Evolutionary conservation across 1,140 invertebrate genomes (phyloP).

Genomic region (Meloidogyne hapla): DNA sequence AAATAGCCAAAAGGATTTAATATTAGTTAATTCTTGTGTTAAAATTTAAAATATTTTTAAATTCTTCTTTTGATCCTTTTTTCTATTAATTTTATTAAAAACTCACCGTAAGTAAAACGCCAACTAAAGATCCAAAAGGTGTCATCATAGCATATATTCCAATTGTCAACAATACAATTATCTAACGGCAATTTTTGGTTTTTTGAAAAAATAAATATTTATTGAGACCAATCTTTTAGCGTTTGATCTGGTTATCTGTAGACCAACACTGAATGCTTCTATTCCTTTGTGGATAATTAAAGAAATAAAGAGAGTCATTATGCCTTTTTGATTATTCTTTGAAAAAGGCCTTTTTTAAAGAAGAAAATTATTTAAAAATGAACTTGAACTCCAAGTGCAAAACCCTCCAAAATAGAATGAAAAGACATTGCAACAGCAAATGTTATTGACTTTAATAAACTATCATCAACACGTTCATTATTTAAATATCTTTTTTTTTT

Average conservation of each 20-base stretch:
- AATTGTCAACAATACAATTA: slow-evolving; percentile 54
- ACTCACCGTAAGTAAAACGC: slow-evolving; percentile 42
- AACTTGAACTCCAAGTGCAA: slow-evolving; percentile 59
- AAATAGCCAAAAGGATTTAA: no score
- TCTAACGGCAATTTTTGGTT: not conserved
- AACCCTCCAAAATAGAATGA: slow-evolving; percentile 61
- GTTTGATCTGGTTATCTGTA: slow-evolving; percentile 56
- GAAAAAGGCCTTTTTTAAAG: not conserved
- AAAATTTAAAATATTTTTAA: no score
- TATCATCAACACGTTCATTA: slow-evolving; percentile 34
- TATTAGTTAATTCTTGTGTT: no score
- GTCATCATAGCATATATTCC: slow-evolving; percentile 60
- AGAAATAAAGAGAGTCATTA: slow-evolving; percentile 60
- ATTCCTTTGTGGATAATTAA: slow-evolving; percentile 60
- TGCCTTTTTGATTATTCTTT: slow-evolving; percentile 48
- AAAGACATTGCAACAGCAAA: slow-evolving; percentile 64
- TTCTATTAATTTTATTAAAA: not conserved
- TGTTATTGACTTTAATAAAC: slow-evolving; percentile 58
- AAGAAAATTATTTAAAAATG: not conserved
- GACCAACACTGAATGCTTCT: slow-evolving; percentile 60
- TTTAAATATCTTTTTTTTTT: not conserved
- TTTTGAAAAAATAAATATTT: slow-evolving; percentile 2
- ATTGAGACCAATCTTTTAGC: slow-evolving; percentile 36
- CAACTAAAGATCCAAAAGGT: slow-evolving; percentile 55
- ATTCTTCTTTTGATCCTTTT: no score